Conservation (phyloP, 2,113 vertebrate genomes). For the Carassius gibelio region DNA sequence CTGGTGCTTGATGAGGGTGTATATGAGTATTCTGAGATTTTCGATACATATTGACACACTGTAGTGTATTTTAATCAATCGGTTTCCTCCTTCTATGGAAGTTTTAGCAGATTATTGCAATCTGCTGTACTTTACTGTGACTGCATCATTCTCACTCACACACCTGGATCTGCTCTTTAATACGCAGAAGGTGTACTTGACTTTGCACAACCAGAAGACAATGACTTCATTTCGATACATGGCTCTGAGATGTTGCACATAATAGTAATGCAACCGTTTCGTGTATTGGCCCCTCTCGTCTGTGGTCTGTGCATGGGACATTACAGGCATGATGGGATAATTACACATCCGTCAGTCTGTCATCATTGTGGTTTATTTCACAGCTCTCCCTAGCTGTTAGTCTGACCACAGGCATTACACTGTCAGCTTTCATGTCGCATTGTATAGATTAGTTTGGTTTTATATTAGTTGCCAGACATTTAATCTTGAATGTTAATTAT, state of each 20-base stretch:
- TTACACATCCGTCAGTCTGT: constrained; percentile 1
- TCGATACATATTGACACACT: neutral
- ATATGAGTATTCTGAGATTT: neutral
- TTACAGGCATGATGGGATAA: constrained; percentile 19
- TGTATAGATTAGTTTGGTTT: neutral
- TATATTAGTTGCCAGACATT: neutral
- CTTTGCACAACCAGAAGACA: neutral
- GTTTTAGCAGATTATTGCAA: neutral
- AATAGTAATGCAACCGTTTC: neutral
- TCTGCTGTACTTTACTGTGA: neutral
- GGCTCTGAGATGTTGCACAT: neutral
- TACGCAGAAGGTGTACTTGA: neutral
- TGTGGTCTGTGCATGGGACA: constrained; percentile 33
- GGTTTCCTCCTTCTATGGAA: neutral
- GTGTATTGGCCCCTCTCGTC: neutral
- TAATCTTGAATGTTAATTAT: neutral
- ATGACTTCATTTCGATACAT: neutral
- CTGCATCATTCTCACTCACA: neutral
- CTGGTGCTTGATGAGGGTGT: neutral
- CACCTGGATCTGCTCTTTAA: neutral
- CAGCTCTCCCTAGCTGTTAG: neutral
- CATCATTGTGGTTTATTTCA: constrained; percentile 34
- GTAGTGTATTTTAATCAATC: no score
- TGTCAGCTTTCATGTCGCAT: constrained; percentile 16
- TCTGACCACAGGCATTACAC: constrained; percentile 36